Base-by-base conservation (phyloP, 2,797 vertebrate genomes). In the Pipistrellus pygmaeus region DNA sequence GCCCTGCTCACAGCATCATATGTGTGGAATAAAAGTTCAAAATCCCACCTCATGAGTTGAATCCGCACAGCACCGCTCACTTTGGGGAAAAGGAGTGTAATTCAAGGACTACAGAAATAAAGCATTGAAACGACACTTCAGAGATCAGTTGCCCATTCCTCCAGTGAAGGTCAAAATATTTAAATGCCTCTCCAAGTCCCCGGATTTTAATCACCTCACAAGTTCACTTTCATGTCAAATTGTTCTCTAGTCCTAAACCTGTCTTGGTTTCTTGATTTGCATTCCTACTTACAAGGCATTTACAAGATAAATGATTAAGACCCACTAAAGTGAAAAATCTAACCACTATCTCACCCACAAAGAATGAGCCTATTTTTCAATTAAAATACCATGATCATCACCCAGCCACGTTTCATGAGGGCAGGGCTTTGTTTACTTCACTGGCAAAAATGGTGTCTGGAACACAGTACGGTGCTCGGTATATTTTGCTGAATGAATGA, bases 151-250 rank as follows among this genome's bases (percentile, higher is more conserved):
- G 48, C 72, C 38, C 66, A 64, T 38, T 69, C 78, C 18, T 32
- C 51, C 27, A 71, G 20, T 15, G 60, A 90, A 91, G 68, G 76
- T 71, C 71, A 89, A 73, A 95, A 57, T 86, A 93, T 57, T 85
- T 75, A 80, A 27, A 71, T 4, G 30, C 27, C 30, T 64, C 32
- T 41, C 11, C 25, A 75, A 75, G 25, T 87, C 51, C 41, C 6
- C 55, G 13, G 69, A 89, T 62, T 75, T 91, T 83, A 92, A 84
- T 84, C 41, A 78, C 18, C 17, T 89, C 57, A 90, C 44, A 69
- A 48, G 32, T 93, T 78, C 51, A 44, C 44, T 69, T 55, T 32
- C 69, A 10, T 46, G 66, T 32, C 81, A 92, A 80, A 87, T 7
- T 76, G n/a, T 87, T 93, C 60, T 84, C 76, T 41, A 78, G 14